Base-by-base conservation (phyloP, 2,888 invertebrate genomes). In the Eumerus sabulonum region DNA sequence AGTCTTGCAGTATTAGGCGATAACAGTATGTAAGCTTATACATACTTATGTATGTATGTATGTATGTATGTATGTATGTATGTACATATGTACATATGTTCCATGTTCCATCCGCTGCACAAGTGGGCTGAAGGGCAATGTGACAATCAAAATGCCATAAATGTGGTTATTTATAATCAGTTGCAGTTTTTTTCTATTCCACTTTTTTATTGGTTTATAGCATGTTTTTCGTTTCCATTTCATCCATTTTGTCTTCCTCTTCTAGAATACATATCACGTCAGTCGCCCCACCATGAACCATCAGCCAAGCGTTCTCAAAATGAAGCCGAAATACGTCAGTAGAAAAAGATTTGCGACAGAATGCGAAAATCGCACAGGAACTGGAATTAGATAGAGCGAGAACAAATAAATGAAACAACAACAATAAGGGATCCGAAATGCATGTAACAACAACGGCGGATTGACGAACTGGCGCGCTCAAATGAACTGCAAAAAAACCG, bases 161-260 rank as follows among this genome's bases (percentile, higher is more conserved):
- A 57, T 72, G 64, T 50, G 51, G 57, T 53, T 59, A 59, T 59
- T 72, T 59, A 57, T 64, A 72, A 72, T 72, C 72, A 64, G 64
- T 40, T 72, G 14, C 51, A 45, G n/a, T 38, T 57, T 38, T 47
- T 18, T 56, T 54, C 48, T 66, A 56, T 59, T 36, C 12, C n/a
- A n/a, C 1, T 13, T 27, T 66, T 54, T 66, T 35, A 56, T 71
- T 63, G 63, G 56, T 62, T 63, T 62, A 62, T 42, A 42, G 13
- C 42, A 16, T 38, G 47, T 18, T 48, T 36, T 51, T 27, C 27
- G 27, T 27, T 27, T 50, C 36, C 19, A 47, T 17, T 35, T 45
- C 18, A n/a, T n/a, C n/a, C n/a, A n/a, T n/a, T 17, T 19, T 11
- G 14, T 27, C 54, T 5, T 1, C 47, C 19, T 40, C 17, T 27